phyloP scores from a whole-genome alignment of 2,113 vertebrate genomes.

The Emydocephalus ijimae region DNA sequence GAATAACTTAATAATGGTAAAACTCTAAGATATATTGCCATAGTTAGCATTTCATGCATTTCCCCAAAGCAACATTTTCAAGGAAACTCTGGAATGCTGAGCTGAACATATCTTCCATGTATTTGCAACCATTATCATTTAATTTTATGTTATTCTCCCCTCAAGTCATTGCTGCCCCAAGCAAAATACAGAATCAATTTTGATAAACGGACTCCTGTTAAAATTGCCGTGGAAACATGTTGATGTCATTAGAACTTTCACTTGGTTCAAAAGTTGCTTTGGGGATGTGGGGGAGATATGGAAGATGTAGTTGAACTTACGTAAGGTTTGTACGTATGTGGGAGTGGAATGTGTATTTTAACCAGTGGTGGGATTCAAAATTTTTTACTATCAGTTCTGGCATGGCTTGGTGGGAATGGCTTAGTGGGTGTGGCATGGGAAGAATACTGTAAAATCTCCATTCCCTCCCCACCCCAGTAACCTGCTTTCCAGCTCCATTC shows the following conservation, averaged over 20 bases:
- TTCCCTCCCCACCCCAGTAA: too few relatives aligned
- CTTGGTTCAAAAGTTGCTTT: background rate
- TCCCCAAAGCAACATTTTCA: background rate
- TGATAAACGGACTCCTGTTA: background rate
- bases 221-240: background rate
- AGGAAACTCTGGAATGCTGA: background rate
- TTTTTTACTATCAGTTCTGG: too few relatives aligned
- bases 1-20: background rate
- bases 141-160: background rate
- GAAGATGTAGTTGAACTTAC: background rate
- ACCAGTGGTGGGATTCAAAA: too few relatives aligned
- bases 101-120: background rate
- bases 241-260: background rate
- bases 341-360: background rate
- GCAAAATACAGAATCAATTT: background rate
- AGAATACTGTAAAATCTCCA: too few relatives aligned
- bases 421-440: too few relatives aligned
- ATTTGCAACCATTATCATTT: background rate
- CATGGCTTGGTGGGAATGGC: too few relatives aligned
- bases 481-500: too few relatives aligned
- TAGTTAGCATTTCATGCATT: background rate
- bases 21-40: background rate
- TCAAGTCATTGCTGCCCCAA: background rate
- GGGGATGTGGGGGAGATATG: background rate
- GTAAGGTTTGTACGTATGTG: background rate